These are phyloP conservation scores for Napeogenes sylphis DNA, from an alignment of 2,888 invertebrate species.

Conservation along the genomic window DNA sequence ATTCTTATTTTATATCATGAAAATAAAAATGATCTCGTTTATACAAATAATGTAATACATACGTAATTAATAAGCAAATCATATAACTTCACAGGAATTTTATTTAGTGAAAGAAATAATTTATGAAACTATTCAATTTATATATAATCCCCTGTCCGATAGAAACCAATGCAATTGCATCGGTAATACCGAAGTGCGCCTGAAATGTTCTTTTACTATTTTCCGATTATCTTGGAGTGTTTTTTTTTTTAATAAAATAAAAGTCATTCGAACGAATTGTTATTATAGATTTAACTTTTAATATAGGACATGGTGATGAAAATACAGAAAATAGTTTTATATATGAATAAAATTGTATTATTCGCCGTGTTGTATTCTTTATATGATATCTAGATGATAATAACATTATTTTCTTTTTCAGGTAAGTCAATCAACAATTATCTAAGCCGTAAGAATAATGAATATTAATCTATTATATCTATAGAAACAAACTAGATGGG, in stretches of 20 bases:
- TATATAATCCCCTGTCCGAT: constrained; percentile 30
- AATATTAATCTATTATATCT: not conserved
- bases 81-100: not conserved
- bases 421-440: constrained; percentile 41
- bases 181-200: constrained; percentile 29
- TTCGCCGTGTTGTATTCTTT: too few relatives aligned
- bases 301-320: not conserved
- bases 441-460: not conserved
- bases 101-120: constrained; percentile 17
- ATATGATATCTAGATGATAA: constrained; percentile 9
- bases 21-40: too few relatives aligned
- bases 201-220: constrained; percentile 30
- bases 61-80: too few relatives aligned
- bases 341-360: not conserved
- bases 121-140: constrained; percentile 29
- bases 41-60: too few relatives aligned
- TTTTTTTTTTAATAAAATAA: constrained; percentile 35
- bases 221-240: constrained; percentile 35
- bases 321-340: not conserved
- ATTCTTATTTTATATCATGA: too few relatives aligned
- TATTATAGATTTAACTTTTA: constrained; percentile 8
- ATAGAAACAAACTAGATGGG: not conserved
- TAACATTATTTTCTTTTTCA: constrained; percentile 41
- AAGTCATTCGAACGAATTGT: not conserved
- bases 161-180: constrained; percentile 31